Percentiles rank a stretch among this genome's conserved stretches.
phyloP scores from a whole-genome alignment of 2,797 vertebrate species.

The Bradypodion pumilum region DNA sequence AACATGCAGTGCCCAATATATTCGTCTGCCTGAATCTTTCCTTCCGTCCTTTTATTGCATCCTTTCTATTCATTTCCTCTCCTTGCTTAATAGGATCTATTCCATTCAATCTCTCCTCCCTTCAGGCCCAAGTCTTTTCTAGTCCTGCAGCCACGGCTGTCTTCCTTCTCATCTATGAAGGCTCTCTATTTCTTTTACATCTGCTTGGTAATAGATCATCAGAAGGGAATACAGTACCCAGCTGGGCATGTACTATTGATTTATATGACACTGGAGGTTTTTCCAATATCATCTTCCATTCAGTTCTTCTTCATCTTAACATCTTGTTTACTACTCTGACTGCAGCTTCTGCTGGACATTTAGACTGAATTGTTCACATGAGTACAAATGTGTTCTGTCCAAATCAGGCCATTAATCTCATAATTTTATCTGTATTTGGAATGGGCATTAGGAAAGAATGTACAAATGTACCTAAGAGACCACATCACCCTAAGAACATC shows the following conservation, averaged over 20 bases:
- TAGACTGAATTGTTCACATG: background rate
- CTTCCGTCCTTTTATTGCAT: conserved; percentile 5
- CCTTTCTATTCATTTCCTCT: conserved; percentile 7
- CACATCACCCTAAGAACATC: too few relatives aligned
- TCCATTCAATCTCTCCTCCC: background rate
- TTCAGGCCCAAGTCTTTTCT: background rate
- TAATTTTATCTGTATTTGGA: background rate
- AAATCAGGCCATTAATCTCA: background rate
- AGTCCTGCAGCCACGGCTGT: background rate
- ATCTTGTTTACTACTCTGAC: conserved; percentile 11
- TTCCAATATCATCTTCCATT: conserved; percentile 23
- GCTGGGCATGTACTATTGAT: conserved; percentile 17
- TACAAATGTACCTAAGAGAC: too few relatives aligned
- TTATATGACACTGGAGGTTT: conserved; percentile 10
- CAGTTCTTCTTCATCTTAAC: background rate
- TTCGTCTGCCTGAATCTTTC: background rate
- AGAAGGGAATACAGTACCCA: conserved; percentile 6
- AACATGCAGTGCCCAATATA: background rate
- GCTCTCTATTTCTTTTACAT: conserved; percentile 17
- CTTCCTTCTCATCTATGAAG: conserved; percentile 15
- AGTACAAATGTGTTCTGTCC: background rate
- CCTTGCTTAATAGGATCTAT: background rate
- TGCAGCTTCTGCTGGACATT: background rate
- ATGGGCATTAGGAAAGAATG: background rate
- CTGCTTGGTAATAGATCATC: conserved; percentile 11